Conservation (phyloP, 2,113 vertebrate species). For the Crotophaga sulcirostris region DNA sequence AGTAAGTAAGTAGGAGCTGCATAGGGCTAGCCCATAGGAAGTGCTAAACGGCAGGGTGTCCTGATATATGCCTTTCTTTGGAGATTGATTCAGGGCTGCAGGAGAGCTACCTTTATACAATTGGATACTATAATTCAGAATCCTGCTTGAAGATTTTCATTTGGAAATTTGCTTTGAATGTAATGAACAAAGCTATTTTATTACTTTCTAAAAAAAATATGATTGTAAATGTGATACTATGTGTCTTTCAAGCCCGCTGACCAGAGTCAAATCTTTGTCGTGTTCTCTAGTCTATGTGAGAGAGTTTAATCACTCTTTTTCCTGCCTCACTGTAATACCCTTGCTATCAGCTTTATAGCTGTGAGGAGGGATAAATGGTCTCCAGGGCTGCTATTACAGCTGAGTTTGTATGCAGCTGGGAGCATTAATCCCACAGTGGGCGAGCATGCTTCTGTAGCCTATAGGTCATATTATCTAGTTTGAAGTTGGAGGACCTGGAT, state of each 20-base stretch:
- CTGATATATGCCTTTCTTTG: background rate
- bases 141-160: background rate
- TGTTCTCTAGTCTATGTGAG: accelerated
- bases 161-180: background rate
- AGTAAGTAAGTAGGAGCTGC: background rate
- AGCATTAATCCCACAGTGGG: background rate
- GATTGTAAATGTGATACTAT: background rate
- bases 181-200: background rate
- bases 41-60: background rate
- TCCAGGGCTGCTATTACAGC: background rate
- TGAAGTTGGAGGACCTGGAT: background rate
- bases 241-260: background rate
- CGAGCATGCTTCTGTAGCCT: background rate
- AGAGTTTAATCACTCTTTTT: background rate
- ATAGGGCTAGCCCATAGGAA: background rate
- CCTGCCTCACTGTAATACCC: background rate
- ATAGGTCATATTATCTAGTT: background rate
- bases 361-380: background rate
- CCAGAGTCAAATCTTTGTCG: background rate
- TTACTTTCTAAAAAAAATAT: background rate
- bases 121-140: background rate
- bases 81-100: background rate
- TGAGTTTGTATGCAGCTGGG: background rate
- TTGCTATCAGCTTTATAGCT: background rate
- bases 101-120: background rate